Base-by-base conservation (phyloP, 2,113 vertebrate species). In the Rhinopomastus cyanomelas region DNA sequence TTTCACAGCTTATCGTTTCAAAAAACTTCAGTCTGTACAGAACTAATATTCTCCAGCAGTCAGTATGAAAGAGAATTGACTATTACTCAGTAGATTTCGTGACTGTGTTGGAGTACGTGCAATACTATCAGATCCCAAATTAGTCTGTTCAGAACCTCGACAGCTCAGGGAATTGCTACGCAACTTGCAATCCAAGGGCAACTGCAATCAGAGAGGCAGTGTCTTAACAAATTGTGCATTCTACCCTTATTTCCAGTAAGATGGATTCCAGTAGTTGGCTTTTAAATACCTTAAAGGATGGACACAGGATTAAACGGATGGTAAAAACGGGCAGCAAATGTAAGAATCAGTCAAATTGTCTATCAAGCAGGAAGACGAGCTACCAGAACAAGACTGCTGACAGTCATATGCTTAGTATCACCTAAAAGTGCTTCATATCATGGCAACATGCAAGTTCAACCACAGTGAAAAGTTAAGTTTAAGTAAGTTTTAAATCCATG, bases 381-480 rank as follows among this genome's bases (percentile, higher is more conserved):
- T 3, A 59, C 23, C 49, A 67, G 59, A 83, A 46, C 34, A 86
- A 83, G 72, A 76, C 59, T 62, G 37, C 44, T 51, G 73, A 89
- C 78, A 65, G n/a, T 88, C 61, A 91, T 59, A 72, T 89, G 73
- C 68, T 93, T 64, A 76, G n/a, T 55, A 80, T 76, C 68, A 83
- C 59, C 83, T 75, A 19, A 72, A 34, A 30, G 5, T 51, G 37
- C 79, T 92, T 83, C 56, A 19, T 37, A 62, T 32, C 48, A 83
- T 5, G 57, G 39, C 59, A 84, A 87, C 48, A 89, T 32, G 64
- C 20, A 86, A 86, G 62, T 88, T 91, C 77, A 92, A 69, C 20
- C 53, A 59, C 88, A 93, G 88, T 82, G 44, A 55, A 92, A 78
- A 87, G 75, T 60, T 92, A 88, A 88, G 26, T 48, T 66, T 62